phyloP scores from a whole-genome alignment of 2,888 invertebrate species.

The Diarsia rubi region DNA sequence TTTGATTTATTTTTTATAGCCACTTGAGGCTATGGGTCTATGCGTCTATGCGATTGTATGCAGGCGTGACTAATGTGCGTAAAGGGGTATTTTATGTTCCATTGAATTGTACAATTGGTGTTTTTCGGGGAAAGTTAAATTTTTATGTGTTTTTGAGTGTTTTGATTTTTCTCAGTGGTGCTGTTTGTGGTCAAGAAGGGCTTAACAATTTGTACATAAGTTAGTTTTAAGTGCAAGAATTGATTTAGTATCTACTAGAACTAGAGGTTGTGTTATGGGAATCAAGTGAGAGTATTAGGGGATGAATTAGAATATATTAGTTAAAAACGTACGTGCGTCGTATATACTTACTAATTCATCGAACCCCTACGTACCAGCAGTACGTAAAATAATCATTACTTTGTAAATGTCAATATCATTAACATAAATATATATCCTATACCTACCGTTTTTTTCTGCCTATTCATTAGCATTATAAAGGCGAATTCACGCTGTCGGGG shows the following conservation, averaged over 20 bases:
- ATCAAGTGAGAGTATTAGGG: neutral
- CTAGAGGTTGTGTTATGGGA: neutral
- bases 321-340: no score
- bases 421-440: no score
- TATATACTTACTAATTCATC: neutral
- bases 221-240: neutral
- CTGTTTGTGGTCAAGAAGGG: no score
- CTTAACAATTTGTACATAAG: neutral
- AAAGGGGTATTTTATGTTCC: constrained; percentile 59
- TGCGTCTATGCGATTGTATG: constrained; percentile 76
- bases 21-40: constrained; percentile 68
- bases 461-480: constrained; percentile 51
- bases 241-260: neutral
- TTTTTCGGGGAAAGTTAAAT: constrained; percentile 11
- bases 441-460: constrained; percentile 28
- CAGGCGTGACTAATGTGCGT: constrained; percentile 84
- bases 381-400: neutral
- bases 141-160: neutral
- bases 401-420: neutral
- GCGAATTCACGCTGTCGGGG: constrained; percentile 68
- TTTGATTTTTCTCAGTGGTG: neutral
- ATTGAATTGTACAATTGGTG: constrained; percentile 49
- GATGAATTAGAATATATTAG: neutral
- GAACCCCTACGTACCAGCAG: no score
- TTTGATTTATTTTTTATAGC: constrained; percentile 86